Percentiles rank a stretch among this genome's conserved stretches.
phyloP scores from a whole-genome alignment of 1,140 invertebrate species.

The Stegodyphus dumicola region DNA sequence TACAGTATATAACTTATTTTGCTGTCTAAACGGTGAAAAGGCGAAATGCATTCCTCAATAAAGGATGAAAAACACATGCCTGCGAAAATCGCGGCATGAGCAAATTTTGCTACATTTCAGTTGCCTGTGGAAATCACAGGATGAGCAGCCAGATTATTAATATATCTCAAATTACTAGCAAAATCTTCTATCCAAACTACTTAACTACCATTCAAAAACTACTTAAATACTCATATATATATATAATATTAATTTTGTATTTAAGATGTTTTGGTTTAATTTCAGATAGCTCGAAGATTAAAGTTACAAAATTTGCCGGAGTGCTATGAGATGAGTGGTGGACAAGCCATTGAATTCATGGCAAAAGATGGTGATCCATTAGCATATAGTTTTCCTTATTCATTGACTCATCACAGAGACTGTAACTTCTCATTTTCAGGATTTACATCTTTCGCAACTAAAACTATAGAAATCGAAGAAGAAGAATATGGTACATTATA shows the following conservation, averaged over 20 bases:
- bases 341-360: slow-evolving; percentile 84
- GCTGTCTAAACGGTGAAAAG: no score
- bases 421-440: slow-evolving; percentile 91
- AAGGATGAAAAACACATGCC: no score
- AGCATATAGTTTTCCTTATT: slow-evolving; percentile 76
- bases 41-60: no score
- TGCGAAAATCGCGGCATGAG: no score
- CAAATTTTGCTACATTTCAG: no score
- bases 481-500: slow-evolving; percentile 70
- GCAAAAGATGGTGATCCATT: slow-evolving; percentile 78
- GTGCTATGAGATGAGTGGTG: slow-evolving; percentile 81
- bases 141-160: no score
- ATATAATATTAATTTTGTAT: not conserved
- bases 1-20: no score
- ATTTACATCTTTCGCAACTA: slow-evolving; percentile 68
- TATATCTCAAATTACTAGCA: no score
- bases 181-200: no score
- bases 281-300: slow-evolving; percentile 82
- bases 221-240: not conserved
- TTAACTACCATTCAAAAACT: no score
- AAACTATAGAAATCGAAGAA: slow-evolving; percentile 74
- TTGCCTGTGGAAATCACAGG: no score
- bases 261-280: not conserved
- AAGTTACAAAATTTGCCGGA: slow-evolving; percentile 84
- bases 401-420: slow-evolving; percentile 74